Evolutionary conservation across 1,140 invertebrate species (phyloP), one percentile per base, ranked within the genome.

Genomic region (Drosophila triauraria): DNA sequence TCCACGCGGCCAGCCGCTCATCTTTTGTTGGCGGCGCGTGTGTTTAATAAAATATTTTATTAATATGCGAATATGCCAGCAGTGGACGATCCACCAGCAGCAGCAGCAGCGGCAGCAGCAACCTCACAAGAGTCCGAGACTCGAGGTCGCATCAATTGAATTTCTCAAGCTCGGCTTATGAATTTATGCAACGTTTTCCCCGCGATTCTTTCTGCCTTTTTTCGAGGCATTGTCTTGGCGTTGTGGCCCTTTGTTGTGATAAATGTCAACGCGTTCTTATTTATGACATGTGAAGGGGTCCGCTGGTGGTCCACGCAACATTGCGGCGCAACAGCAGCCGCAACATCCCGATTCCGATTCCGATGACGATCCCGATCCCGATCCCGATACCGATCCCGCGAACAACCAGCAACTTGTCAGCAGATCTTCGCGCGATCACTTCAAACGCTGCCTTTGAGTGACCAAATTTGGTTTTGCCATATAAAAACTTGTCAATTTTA

Each of bases 201-300:
- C 44, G 35, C 62, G 61, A 57, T 48, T 62, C 40, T 54, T 63
- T 43, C 20, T 27, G 51, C 48, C 47, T 42, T 48, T 62, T 61
- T 42, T 62, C 57, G 57, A 62, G 48, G 77, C 72, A 69, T 65
- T 72, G 79, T 84, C 71, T 71, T 85, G 75, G 54, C 53, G 58
- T 56, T 63, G 62, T 25, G 75, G 85, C 81, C 86, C 85, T 90
- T 85, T 90, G 86, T 86, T 92, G 91, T 92, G 91, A 92, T 92
- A 92, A 92, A 92, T 92, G 91, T 92, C 91, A 92, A 91, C 83
- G 91, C 87, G 85, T 87, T 86, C 87, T 92, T 92, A 92, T 92
- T 92, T 92, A 92, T 92, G 91, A 92, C 91, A 92, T 92, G 85
- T 90, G 85, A 90, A 80, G 64, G 85, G 78, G 81, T 81, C 81